These are phyloP conservation scores for Neoitamus cyanurus DNA, from an alignment of 2,888 invertebrate species.

Conservation along the genomic window DNA sequence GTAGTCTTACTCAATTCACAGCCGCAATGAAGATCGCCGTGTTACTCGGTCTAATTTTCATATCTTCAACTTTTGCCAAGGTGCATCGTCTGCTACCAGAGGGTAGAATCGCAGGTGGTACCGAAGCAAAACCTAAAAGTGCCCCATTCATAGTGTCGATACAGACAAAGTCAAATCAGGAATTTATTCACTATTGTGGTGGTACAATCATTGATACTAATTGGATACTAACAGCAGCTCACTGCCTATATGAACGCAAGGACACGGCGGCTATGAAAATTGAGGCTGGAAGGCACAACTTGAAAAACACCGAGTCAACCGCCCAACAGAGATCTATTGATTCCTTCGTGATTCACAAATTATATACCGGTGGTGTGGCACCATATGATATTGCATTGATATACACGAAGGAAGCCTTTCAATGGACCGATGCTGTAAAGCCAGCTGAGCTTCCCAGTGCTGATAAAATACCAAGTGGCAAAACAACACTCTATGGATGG, in stretches of 20 bases:
- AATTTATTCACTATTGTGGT: not conserved
- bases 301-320: conserved; percentile 57
- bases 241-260: conserved; percentile 57
- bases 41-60: not conserved
- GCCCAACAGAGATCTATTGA: conserved; percentile 62
- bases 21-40: not conserved
- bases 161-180: conserved; percentile 54
- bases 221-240: conserved; percentile 65
- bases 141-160: conserved; percentile 64
- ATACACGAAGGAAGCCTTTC: conserved; percentile 60
- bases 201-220: conserved; percentile 9
- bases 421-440: conserved; percentile 60
- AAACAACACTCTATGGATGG: conserved; percentile 63
- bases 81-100: conserved; percentile 13
- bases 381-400: conserved; percentile 64
- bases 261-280: conserved; percentile 57
- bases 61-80: not conserved
- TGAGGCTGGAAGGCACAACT: conserved; percentile 63
- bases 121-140: conserved; percentile 61
- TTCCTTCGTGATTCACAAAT: conserved; percentile 60
- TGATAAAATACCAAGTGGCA: conserved; percentile 59
- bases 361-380: conserved; percentile 62
- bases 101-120: conserved; percentile 60
- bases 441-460: conserved; percentile 60
- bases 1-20: not conserved